Evolutionary conservation across 1,140 invertebrate genomes (phyloP).

Genomic region (Drosophila sturtevanti): DNA sequence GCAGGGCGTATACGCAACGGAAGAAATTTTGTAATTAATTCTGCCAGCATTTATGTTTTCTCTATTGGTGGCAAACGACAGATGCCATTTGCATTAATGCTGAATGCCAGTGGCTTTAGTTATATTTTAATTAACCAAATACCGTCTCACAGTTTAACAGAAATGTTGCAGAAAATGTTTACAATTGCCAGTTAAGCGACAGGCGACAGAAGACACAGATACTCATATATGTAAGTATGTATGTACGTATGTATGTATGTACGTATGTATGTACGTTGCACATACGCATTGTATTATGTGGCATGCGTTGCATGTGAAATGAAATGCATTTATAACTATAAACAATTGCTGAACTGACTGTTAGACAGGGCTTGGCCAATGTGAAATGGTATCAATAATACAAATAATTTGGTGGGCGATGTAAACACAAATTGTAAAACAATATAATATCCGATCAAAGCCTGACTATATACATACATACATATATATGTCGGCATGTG

Average conservation of each 20-base stretch:
- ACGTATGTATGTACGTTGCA: conserved; percentile 19
- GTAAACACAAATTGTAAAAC: conserved; percentile 3
- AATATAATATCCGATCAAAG: neutral
- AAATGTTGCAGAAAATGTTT: conserved; percentile 59
- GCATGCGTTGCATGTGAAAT: conserved; percentile 15
- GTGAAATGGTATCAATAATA: neutral
- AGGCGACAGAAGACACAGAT: neutral
- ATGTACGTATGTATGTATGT: too few species aligned
- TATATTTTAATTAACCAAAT: conserved; percentile 64
- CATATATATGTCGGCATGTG: neutral
- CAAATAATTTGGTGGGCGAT: neutral
- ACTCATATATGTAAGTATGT: too few species aligned
- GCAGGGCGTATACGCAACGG: conserved; percentile 22
- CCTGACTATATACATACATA: neutral
- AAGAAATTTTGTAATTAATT: conserved; percentile 9
- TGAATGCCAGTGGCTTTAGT: conserved; percentile 40
- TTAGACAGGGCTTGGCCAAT: conserved; percentile 7
- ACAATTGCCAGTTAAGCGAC: conserved; percentile 34
- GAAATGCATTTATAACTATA: conserved; percentile 69
- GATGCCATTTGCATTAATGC: conserved; percentile 16
- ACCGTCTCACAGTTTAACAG: conserved; percentile 13
- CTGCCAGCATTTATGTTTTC: neutral
- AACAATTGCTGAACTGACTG: conserved; percentile 57
- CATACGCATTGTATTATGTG: neutral
- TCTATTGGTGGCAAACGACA: conserved; percentile 11